A percentile compares a stretch with the other conserved stretches of the same genome.
These are phyloP conservation scores for Oxyura jamaicensis DNA, from an alignment of 2,113 vertebrate genomes.

Conservation along the genomic window DNA sequence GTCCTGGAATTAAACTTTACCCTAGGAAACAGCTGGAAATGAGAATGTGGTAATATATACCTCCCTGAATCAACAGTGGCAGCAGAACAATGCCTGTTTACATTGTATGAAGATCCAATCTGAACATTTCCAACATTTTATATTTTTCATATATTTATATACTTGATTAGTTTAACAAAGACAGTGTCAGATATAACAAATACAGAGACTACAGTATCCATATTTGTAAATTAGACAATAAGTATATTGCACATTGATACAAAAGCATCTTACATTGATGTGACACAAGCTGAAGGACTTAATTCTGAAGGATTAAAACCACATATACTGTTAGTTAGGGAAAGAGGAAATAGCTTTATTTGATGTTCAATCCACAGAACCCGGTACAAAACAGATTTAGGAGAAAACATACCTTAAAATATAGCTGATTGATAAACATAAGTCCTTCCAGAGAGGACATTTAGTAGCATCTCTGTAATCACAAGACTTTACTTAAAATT, in stretches of 20 bases:
- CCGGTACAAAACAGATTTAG: neutral
- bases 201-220: neutral
- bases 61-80: neutral
- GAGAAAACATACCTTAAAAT: neutral
- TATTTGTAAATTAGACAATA: neutral
- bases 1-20: neutral
- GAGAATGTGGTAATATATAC: neutral
- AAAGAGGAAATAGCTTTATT: neutral
- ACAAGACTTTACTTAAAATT: neutral
- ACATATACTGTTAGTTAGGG: neutral
- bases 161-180: neutral
- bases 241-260: neutral
- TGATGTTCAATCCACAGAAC: neutral
- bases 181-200: neutral
- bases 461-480: neutral
- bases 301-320: neutral
- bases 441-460: neutral
- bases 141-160: neutral
- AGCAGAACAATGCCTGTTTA: neutral
- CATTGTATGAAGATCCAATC: neutral
- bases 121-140: neutral
- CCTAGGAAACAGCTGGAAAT: neutral
- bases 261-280: neutral
- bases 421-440: neutral
- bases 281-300: neutral